These are phyloP conservation scores for Lepidothrix coronata DNA, from an alignment of 2,113 vertebrate genomes.

Conservation along the genomic window DNA sequence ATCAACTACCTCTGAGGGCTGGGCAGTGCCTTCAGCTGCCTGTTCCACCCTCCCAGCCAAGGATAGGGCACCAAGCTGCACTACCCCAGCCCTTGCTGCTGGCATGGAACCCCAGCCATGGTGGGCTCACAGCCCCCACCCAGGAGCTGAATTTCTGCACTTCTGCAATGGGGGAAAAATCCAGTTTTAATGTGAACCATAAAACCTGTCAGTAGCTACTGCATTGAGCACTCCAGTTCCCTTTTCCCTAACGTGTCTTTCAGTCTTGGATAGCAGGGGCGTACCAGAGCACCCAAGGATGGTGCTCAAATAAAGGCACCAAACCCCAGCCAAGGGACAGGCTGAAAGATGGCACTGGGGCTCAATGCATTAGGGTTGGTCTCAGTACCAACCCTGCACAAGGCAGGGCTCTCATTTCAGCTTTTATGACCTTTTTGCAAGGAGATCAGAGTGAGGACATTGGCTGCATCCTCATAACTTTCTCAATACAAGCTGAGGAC, in stretches of 20 bases:
- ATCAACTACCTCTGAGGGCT: background rate
- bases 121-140: background rate
- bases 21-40: background rate
- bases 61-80: background rate
- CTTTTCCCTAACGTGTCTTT: background rate
- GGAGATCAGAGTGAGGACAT: background rate
- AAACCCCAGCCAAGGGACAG: background rate
- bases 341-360: background rate
- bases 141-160: background rate
- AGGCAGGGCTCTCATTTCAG: background rate
- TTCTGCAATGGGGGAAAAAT: background rate
- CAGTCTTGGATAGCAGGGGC: background rate
- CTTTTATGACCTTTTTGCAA: background rate
- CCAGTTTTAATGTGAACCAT: background rate
- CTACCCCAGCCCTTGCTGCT: background rate
- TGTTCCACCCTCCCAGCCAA: background rate
- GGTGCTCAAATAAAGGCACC: background rate
- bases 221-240: background rate
- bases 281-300: background rate
- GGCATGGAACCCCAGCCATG: accelerated
- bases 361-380: background rate
- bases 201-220: background rate
- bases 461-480: background rate
- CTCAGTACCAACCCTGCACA: background rate
- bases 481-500: background rate